phyloP scores from a whole-genome alignment of 2,113 vertebrate genomes.

The Alethe diademata region DNA sequence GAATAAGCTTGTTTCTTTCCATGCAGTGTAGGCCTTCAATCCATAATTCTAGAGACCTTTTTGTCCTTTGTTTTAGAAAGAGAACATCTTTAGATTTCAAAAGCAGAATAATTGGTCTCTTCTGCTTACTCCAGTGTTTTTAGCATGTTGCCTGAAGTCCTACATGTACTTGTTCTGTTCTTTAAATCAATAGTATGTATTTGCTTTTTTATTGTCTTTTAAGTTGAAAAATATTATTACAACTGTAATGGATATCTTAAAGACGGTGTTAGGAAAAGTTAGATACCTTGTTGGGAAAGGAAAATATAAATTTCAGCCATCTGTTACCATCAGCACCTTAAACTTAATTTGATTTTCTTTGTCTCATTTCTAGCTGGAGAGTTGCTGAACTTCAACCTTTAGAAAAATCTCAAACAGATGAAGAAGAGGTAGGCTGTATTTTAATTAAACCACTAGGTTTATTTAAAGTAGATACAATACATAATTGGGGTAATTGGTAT shows the following conservation, averaged over 20 bases:
- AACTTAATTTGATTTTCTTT: background rate
- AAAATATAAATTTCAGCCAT: background rate
- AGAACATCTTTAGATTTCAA: background rate
- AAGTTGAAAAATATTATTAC: background rate
- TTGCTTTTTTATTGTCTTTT: background rate
- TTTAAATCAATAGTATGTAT: background rate
- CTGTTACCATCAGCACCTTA: background rate
- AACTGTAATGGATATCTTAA: background rate
- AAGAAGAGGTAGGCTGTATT: constrained; percentile 76
- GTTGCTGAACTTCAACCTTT: constrained; percentile 72
- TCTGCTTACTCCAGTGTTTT: background rate
- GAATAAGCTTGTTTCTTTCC: background rate
- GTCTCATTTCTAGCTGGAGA: constrained; percentile 82
- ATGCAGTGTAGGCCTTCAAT: background rate
- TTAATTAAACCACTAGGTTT: background rate
- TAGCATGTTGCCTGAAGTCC: background rate
- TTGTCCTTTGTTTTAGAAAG: background rate
- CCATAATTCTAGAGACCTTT: background rate
- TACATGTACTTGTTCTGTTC: background rate
- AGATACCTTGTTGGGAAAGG: background rate
- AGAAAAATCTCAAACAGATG: constrained; percentile 46
- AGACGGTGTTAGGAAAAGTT: background rate
- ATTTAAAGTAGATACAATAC: background rate
- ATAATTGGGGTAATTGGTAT: background rate
- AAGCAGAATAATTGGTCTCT: background rate